Conservation (phyloP, 2,113 vertebrate species). For the Petroica traversi region DNA sequence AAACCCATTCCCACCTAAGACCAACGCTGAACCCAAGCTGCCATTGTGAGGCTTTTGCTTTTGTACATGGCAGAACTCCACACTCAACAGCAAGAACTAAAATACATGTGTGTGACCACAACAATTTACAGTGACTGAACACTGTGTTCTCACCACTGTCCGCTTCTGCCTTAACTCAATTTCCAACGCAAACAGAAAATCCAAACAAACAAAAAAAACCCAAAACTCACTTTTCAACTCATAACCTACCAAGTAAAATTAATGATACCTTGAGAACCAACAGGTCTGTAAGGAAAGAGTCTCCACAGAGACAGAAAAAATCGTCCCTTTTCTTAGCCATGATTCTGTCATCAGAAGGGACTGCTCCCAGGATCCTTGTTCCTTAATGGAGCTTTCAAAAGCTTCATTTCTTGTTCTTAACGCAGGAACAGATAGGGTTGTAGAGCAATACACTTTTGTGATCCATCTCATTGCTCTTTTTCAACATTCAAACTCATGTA, state of each 20-base stretch:
- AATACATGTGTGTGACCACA: rapidly evolving
- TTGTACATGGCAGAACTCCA: not conserved
- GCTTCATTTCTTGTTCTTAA: not conserved
- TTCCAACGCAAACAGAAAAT: not conserved
- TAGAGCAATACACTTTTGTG: rapidly evolving
- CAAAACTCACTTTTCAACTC: not conserved
- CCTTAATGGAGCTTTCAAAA: not conserved
- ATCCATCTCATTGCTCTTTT: not conserved
- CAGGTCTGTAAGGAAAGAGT: not conserved
- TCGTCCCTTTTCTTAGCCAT: not conserved
- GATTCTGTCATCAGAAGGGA: not conserved
- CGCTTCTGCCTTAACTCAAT: not conserved
- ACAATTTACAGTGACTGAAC: not conserved
- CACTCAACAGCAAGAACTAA: not conserved
- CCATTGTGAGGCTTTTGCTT: not conserved
- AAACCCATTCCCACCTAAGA: not conserved
- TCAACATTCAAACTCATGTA: not conserved
- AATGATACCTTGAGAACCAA: not conserved
- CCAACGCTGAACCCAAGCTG: not conserved
- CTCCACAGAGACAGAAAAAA: not conserved
- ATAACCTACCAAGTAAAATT: not conserved
- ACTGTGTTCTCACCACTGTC: not conserved
- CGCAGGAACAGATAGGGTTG: not conserved
- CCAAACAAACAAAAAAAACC: not conserved
- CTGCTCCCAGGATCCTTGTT: not conserved